Evolutionary conservation across 2,113 vertebrate species (phyloP), one percentile per base, ranked within the genome.

Genomic region (Cynocephalus volans): DNA sequence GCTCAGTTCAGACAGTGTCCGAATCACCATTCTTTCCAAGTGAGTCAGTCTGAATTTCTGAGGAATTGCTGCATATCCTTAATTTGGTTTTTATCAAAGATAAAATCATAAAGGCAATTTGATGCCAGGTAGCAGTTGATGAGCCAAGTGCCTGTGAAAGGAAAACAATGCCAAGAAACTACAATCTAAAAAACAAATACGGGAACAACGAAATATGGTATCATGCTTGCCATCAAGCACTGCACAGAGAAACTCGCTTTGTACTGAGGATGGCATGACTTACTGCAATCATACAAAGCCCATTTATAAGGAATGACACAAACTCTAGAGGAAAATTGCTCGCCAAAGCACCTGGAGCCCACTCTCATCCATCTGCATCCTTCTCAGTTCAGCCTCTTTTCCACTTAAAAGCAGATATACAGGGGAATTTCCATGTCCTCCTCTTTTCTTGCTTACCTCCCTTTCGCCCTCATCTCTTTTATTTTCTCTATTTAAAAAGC

Each of bases 31-130:
- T n/a, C 0, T 0, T 64, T 70, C 15, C 90, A 64, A 89, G 77
- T 36, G 56, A 93, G 79, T 15, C 50, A 1, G 8, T 88, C 50
- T 67, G 85, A 77, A 72, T 94, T 93, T 80, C 62, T 62, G 23
- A 88, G 73, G 69, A 88, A 95, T 95, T 36, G 50, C 41, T n/a
- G 10, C 5, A 18, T 36, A 15, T 8, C 15, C n/a, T 86, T 87
- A 24, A 79, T 75, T 83, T 84, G 10, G 73, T 79, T 94, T 80
- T 87, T 45, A 64, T 85, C 83, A 83, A 52, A 77, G 70, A 73
- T 8, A 95, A 52, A 96, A 85, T 48, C 48, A 87, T 31, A 77
- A 76, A 86, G 41, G 31, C 17, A 80, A 90, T 95, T 36, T 89
- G 41, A 86, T 67, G 77, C 65, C 45, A 82, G 56, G 24, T 91